Conservation (phyloP, 2,113 vertebrate species). For the Pagrus major region DNA sequence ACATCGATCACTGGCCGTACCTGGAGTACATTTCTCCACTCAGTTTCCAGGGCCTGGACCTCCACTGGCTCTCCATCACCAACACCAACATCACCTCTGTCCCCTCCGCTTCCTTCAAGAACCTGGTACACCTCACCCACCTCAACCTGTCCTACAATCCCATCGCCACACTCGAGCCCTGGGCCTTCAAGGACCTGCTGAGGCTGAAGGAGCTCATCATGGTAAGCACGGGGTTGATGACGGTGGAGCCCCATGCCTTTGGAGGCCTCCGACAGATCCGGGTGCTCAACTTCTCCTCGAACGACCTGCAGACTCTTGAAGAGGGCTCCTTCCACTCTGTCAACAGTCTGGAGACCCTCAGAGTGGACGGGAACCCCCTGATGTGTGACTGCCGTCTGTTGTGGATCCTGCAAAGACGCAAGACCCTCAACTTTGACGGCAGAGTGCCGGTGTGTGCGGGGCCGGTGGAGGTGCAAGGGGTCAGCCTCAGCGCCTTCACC, state of each 20-base stretch:
- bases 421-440: slow-evolving; percentile 95
- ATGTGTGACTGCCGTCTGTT: slow-evolving; percentile 97
- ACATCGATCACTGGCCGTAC: slow-evolving; percentile 94
- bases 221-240: slow-evolving; percentile 89
- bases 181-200: slow-evolving; percentile 93
- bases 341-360: slow-evolving; percentile 95
- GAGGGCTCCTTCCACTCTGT: slow-evolving; percentile 96
- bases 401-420: slow-evolving; percentile 96
- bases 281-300: slow-evolving; percentile 94
- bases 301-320: slow-evolving; percentile 93
- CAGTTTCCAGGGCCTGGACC: slow-evolving; percentile 94
- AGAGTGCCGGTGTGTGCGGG: slow-evolving; percentile 93
- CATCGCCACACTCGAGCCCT: slow-evolving; percentile 91
- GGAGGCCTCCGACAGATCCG: slow-evolving; percentile 94
- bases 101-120: slow-evolving; percentile 91
- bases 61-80: slow-evolving; percentile 95
- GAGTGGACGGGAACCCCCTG: slow-evolving; percentile 95
- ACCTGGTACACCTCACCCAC: slow-evolving; percentile 90
- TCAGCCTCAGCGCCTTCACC: slow-evolving; percentile 89
- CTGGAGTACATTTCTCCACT: slow-evolving; percentile 92
- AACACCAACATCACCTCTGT: slow-evolving; percentile 95
- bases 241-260: slow-evolving; percentile 91
- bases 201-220: slow-evolving; percentile 97
- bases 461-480: slow-evolving; percentile 91
- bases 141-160: slow-evolving; percentile 97